A percentile compares a stretch with the other conserved stretches of the same genome.
phyloP scores from a whole-genome alignment of 2,113 vertebrate genomes.

The Microtus ochrogaster region DNA sequence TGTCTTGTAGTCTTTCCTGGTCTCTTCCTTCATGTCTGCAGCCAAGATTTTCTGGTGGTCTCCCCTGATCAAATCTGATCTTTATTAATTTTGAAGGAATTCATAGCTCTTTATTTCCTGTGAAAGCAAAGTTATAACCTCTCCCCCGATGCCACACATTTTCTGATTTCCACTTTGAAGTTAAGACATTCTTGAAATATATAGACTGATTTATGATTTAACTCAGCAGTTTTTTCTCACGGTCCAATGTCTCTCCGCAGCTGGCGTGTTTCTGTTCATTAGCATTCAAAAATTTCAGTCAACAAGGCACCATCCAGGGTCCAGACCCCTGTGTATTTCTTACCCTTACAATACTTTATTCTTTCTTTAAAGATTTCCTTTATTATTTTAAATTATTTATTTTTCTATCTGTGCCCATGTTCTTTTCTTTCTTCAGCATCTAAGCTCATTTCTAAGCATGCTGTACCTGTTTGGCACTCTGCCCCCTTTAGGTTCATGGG shows the following conservation, averaged over 20 bases:
- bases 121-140: not conserved
- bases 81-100: not conserved
- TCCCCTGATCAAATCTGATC: not conserved
- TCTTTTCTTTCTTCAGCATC: not conserved
- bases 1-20: not conserved
- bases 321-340: not conserved
- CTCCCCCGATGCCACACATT: not conserved
- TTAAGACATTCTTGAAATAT: not conserved
- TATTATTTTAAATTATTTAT: not conserved
- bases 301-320: not conserved
- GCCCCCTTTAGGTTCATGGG: not conserved
- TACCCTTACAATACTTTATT: not conserved
- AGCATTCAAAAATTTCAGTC: not conserved
- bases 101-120: not conserved
- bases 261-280: not conserved
- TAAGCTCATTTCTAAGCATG: not conserved
- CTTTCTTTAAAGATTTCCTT: not conserved
- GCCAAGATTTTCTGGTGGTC: not conserved
- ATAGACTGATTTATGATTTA: not conserved
- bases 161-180: not conserved
- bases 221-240: not conserved
- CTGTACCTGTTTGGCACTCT: not conserved
- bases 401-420: not conserved
- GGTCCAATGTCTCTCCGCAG: not conserved
- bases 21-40: not conserved